Evolutionary conservation across 2,888 invertebrate species (phyloP), one percentile per base, ranked within the genome.

Genomic region (Amphipyra berbera): DNA sequence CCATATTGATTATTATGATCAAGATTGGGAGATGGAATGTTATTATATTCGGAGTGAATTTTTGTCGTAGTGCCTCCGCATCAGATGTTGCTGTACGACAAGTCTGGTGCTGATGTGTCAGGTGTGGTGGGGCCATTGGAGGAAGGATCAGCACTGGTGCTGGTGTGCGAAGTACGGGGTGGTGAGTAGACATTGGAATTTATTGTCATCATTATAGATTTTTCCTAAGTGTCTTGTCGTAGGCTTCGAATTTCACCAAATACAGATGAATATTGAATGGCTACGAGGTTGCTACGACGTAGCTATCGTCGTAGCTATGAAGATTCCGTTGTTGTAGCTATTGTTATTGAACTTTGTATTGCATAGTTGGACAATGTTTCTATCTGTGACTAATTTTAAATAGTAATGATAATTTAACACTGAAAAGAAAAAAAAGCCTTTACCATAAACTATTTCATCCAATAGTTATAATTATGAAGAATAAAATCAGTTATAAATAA

Each of bases 91-190:
- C 95, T 98, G 78, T 97, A 98, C 87, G 98, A 98, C 90, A 97
- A 97, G 83, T 97, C 97, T 79, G 98, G 98, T 52, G 96, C 97
- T 74, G 96, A 97, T 84, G 96, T 98, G 53, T 97, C 97, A 61
- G 97, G 96, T 44, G 96, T 97, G 42, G 96, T 97, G 49, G 98
- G 98, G 12, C 98, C 98, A 47, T 95, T 98, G 83, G 96, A 97
- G 84, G 98, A 98, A 93, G 97, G 97, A 37, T 96, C 97, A 68
- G 97, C 97, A 79, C 95, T 98, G 78, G 96, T 97, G 38, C 94
- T 98, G 68, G 97, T 97, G 69, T 98, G 98, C 87, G 97, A 98
- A 95, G 98, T 98, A 64, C 96, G 97, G 82, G 98, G 98, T 81
- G 98, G 98, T 98, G 95, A 97, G 60, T 40, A 37, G n/a, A 37